A percentile compares a stretch with the other conserved stretches of the same genome.
These are phyloP conservation scores for Jacana jacana DNA, from an alignment of 2,113 vertebrate species.

Conservation along the genomic window DNA sequence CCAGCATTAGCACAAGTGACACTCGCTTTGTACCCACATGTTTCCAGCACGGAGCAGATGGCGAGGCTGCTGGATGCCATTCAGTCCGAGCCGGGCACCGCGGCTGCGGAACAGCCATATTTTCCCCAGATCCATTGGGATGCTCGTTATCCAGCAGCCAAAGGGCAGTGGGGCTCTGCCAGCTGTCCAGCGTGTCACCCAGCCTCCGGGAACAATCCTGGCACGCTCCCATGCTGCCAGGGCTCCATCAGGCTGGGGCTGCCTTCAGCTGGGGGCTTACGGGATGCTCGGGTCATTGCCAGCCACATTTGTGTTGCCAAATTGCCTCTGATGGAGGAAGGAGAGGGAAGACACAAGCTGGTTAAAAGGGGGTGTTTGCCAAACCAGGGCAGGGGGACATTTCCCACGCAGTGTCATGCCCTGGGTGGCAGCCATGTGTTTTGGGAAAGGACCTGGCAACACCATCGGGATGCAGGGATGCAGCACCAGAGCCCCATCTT, in stretches of 20 bases:
- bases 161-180: not conserved
- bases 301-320: not conserved
- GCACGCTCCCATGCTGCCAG: not conserved
- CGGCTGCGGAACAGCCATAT: not conserved
- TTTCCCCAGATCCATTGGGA: not conserved
- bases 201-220: not conserved
- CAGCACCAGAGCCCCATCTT: rapidly evolving
- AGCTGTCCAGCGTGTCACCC: not conserved
- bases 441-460: not conserved
- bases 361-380: not conserved
- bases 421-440: rapidly evolving
- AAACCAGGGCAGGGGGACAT: not conserved
- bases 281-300: not conserved
- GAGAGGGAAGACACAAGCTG: not conserved
- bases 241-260: not conserved
- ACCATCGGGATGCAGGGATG: not conserved
- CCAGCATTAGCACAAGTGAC: conserved; percentile 60
- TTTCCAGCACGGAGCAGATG: conserved; percentile 67
- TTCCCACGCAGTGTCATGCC: not conserved
- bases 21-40: conserved; percentile 65
- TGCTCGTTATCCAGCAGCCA: not conserved
- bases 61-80: not conserved
- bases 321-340: not conserved
- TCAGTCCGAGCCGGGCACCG: not conserved
- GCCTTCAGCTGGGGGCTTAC: too few relatives aligned